Conservation (phyloP, 1,140 invertebrate genomes). For the Sinonovacula constricta region DNA sequence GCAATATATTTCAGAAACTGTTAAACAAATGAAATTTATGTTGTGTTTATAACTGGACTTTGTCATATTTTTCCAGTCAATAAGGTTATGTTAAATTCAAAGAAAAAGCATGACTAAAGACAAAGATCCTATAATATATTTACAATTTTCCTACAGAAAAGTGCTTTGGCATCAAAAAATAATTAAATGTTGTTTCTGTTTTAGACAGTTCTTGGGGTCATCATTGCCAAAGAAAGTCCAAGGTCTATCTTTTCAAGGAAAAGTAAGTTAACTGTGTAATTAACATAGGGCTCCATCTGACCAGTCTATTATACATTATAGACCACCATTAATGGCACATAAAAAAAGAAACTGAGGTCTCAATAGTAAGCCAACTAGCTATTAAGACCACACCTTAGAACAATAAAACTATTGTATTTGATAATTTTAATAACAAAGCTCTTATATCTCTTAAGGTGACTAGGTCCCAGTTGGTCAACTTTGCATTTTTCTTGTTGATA, state of each 20-base stretch:
- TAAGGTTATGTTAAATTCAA: neutral
- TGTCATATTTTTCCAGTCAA: neutral
- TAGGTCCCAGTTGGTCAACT: too few species aligned
- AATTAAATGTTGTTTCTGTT: too few species aligned
- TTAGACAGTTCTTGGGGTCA: conserved; percentile 44
- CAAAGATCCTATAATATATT: neutral
- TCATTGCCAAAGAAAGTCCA: conserved; percentile 44
- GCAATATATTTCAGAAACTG: too few species aligned
- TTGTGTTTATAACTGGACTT: neutral
- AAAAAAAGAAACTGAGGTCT: neutral
- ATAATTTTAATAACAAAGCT: too few species aligned
- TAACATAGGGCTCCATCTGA: neutral
- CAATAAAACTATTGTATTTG: neutral
- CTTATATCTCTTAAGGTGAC: too few species aligned
- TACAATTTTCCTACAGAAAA: conserved; percentile 27
- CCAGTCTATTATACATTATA: neutral
- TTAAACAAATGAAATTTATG: neutral
- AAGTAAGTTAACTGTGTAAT: conserved; percentile 31
- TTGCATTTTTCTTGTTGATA: too few species aligned
- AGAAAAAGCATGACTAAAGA: neutral
- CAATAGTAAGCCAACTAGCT: neutral
- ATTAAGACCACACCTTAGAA: neutral
- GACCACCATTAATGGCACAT: neutral
- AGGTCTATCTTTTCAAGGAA: conserved; percentile 44
- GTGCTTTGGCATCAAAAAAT: too few species aligned